phyloP scores from a whole-genome alignment of 2,888 invertebrate genomes.

The Embidobia sp. region DNA sequence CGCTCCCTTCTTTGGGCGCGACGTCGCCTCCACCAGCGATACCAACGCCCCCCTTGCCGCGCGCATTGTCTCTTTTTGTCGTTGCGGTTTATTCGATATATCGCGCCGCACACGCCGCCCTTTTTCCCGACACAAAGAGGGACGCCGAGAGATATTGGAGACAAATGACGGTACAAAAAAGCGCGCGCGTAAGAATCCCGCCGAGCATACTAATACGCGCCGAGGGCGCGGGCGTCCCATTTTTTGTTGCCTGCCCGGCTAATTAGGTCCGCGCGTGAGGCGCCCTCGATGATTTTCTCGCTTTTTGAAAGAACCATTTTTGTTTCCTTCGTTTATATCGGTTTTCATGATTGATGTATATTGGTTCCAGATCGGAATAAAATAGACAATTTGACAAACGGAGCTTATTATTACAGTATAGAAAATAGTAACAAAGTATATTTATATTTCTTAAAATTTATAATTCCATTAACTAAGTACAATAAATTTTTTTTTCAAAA shows the following conservation, averaged over 20 bases:
- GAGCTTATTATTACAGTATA: too few relatives aligned
- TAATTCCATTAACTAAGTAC: too few relatives aligned
- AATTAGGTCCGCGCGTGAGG: conserved; percentile 33
- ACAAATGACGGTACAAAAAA: conserved; percentile 81
- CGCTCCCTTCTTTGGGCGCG: conserved; percentile 57
- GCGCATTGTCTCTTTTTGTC: conserved; percentile 78
- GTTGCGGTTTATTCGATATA: conserved; percentile 81
- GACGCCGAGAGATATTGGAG: conserved; percentile 79
- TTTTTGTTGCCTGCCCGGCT: conserved; percentile 19
- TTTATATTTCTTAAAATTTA: too few relatives aligned
- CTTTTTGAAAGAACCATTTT: too few relatives aligned
- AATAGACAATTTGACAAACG: too few relatives aligned
- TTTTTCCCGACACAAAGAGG: conserved; percentile 64
- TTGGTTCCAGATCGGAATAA: too few relatives aligned
- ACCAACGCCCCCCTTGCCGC: conserved; percentile 70
- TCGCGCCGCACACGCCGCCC: conserved; percentile 70
- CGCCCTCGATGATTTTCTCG: too few relatives aligned
- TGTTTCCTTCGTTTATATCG: too few relatives aligned
- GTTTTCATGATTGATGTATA: too few relatives aligned
- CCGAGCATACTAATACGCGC: conserved; percentile 66
- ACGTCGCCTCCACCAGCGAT: conserved; percentile 69
- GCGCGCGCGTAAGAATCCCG: conserved; percentile 76
- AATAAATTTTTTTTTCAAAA: too few relatives aligned
- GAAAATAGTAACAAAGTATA: too few relatives aligned
- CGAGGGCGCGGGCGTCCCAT: conserved; percentile 22